Conservation (phyloP, 2,888 invertebrate genomes). For the Hypselothyrea guttata region DNA sequence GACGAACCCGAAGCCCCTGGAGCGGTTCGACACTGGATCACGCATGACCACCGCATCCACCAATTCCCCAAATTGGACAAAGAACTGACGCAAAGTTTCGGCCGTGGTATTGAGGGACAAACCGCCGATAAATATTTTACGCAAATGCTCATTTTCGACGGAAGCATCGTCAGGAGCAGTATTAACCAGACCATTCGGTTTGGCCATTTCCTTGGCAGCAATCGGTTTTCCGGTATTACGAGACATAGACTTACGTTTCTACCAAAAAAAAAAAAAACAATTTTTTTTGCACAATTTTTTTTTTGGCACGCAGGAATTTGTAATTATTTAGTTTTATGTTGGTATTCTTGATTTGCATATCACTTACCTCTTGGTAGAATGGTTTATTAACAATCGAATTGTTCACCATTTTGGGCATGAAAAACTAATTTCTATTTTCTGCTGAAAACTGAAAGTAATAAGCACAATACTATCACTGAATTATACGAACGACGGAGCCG, state of each 20-base stretch:
- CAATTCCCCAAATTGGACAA: slow-evolving; percentile 75
- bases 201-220: not conserved
- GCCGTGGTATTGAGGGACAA: slow-evolving; percentile 73
- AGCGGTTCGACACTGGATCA: slow-evolving; percentile 78
- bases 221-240: not conserved
- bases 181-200: not conserved
- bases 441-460: slow-evolving; percentile 22
- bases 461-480: slow-evolving; percentile 35
- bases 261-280: not conserved
- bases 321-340: not conserved
- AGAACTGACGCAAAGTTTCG: slow-evolving; percentile 70
- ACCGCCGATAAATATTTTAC: slow-evolving; percentile 80
- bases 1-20: slow-evolving; percentile 80
- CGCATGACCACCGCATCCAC: slow-evolving; percentile 79
- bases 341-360: not conserved
- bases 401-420: slow-evolving; percentile 52
- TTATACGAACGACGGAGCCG: slow-evolving; percentile 31
- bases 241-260: slow-evolving; percentile 31
- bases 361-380: slow-evolving; percentile 48
- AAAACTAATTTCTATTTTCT: slow-evolving; percentile 21
- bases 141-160: slow-evolving; percentile 68
- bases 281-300: not conserved
- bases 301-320: not conserved
- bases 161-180: not conserved
- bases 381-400: slow-evolving; percentile 25